A percentile compares a stretch with the other conserved stretches of the same genome.
Evolutionary conservation across 2,888 invertebrate genomes (phyloP).

Genomic region (Anthrax anthrax): DNA sequence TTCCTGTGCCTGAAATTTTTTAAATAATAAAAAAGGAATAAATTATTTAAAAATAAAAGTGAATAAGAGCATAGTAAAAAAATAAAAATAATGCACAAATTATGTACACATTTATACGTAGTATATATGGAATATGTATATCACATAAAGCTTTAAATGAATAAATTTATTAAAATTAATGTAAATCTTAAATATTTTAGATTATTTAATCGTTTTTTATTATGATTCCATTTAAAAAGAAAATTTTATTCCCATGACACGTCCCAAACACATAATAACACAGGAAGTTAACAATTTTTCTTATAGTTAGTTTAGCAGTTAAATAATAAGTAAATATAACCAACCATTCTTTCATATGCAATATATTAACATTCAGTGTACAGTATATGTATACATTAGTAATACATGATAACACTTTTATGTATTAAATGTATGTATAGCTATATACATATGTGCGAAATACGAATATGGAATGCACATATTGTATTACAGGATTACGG

Average conservation of each 20-base stretch:
- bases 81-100: background rate
- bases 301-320: too few relatives aligned
- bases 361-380: too few relatives aligned
- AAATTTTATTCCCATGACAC: background rate
- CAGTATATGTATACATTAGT: too few relatives aligned
- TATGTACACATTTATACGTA: background rate
- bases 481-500: too few relatives aligned
- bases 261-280: background rate
- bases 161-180: background rate
- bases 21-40: background rate
- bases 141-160: background rate
- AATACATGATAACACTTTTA: too few relatives aligned
- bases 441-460: too few relatives aligned
- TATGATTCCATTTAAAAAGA: too few relatives aligned
- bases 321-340: too few relatives aligned
- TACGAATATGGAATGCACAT: too few relatives aligned
- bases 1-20: constrained; percentile 31
- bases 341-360: too few relatives aligned
- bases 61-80: background rate
- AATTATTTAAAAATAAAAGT: background rate
- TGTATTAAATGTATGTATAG: too few relatives aligned
- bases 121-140: background rate
- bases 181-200: background rate
- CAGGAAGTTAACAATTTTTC: background rate
- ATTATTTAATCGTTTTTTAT: too few relatives aligned